Evolutionary conservation across 2,113 vertebrate species (phyloP).

Genomic region (Emydura subglobosa): DNA sequence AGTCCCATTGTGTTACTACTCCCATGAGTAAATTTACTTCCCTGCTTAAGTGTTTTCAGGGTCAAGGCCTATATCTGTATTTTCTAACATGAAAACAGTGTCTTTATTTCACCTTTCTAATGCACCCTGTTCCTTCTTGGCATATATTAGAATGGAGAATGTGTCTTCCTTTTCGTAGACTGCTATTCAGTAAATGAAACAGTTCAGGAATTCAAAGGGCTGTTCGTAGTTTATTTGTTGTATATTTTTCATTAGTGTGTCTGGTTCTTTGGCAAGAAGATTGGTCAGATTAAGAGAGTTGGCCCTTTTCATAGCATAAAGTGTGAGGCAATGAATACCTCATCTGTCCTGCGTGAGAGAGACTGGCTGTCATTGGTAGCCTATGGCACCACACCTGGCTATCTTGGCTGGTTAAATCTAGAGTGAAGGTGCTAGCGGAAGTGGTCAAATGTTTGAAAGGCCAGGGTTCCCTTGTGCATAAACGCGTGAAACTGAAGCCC

Average conservation of each 20-base stretch:
- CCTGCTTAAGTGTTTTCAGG: neutral
- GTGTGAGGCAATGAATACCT: neutral
- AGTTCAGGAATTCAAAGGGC: neutral
- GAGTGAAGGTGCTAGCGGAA: neutral
- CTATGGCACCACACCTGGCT: neutral
- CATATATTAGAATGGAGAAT: neutral
- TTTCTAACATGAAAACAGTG: neutral
- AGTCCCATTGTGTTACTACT: neutral
- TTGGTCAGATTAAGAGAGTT: neutral
- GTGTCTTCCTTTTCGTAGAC: neutral
- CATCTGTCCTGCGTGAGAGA: neutral
- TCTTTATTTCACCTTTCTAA: neutral
- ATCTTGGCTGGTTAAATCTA: neutral
- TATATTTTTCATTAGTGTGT: neutral
- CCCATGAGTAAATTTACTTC: neutral
- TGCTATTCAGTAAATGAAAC: neutral
- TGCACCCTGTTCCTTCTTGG: neutral
- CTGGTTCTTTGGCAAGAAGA: neutral
- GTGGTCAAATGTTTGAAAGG: neutral
- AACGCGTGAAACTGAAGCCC: neutral
- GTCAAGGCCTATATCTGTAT: neutral
- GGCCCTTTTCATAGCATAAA: neutral
- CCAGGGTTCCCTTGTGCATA: neutral
- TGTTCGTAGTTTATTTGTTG: neutral
- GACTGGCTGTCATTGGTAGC: neutral